Base-by-base conservation (phyloP, 2,113 vertebrate genomes). In the Pygoscelis adeliae region DNA sequence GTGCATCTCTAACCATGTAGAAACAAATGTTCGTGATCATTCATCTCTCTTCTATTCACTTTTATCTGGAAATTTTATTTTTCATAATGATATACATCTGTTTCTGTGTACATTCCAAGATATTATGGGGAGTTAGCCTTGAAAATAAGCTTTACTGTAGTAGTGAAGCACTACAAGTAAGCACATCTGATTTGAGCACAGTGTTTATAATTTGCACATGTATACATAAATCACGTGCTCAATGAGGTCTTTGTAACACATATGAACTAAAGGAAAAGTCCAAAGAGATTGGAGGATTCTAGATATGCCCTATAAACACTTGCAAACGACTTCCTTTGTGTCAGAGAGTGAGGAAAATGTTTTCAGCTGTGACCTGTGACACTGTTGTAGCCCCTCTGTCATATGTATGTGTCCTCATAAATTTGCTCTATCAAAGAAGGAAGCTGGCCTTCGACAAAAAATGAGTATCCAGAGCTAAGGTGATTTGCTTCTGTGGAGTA, bases 71-170 rank as follows among this genome's bases (percentile, higher is more conserved):
- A 30, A 47, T 56, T 44, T 40, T 22, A 3, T 38, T 91, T 87
- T 83, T 36, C 29, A 9, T 6, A 0, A 9, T 2, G 16, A 8
- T 2, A 2, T 2, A 8, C 25, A 19, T 11, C 26, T 47, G 4
- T 11, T 1, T 7, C 9, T 46, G 17, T 2, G 20, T 22, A 10
- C 11, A 3, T 13, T 23, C 52, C 46, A 36, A 38, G 27, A 10
- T 13, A 1, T 11, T 30, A 4, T 3, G 30, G 30, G 40, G 46
- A 53, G 3, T 3, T 8, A 42, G 27, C 46, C 67, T 72, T 44
- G 38, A 32, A 76, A 80, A 81, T 44, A 46, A 70, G 26, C 9
- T 86, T 74, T 44, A 1, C 3, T 17, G 26, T 10, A 32, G 34
- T 3, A 58, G 29, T 17, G 71, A 10, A 58, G 55, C 34, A 32